These are phyloP conservation scores for Mionectes macconnelli DNA, from an alignment of 2,113 vertebrate genomes.

Conservation along the genomic window DNA sequence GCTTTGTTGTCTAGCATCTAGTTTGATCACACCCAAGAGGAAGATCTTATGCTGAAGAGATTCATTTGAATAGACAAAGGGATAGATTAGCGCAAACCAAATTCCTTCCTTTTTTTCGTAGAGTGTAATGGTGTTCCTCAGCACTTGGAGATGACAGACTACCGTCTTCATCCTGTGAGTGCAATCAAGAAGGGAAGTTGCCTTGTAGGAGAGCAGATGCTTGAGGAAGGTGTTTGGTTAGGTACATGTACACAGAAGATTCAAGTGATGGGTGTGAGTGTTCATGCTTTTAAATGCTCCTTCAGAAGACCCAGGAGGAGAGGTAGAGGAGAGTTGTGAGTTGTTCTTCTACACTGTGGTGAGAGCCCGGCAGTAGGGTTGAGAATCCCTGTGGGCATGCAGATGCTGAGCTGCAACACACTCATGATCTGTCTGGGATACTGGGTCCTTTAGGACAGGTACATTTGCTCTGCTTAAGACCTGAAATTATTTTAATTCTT, in stretches of 20 bases:
- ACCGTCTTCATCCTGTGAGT: not conserved
- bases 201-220: not conserved
- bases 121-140: not conserved
- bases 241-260: accelerated
- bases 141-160: not conserved
- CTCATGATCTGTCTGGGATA: conserved; percentile 32
- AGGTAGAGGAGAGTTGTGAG: not conserved
- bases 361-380: not conserved
- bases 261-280: not conserved
- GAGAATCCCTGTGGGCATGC: not conserved
- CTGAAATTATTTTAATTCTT: conserved; percentile 29
- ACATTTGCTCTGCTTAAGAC: not conserved
- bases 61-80: not conserved
- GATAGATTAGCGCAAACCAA: not conserved
- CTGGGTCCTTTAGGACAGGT: not conserved
- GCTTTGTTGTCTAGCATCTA: not conserved
- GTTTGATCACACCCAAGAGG: not conserved
- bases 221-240: not conserved
- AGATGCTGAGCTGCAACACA: not conserved
- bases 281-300: not conserved
- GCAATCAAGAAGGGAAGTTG: not conserved
- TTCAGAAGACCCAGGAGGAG: not conserved
- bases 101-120: not conserved
- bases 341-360: not conserved
- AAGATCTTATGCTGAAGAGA: not conserved